phyloP scores from a whole-genome alignment of 2,113 vertebrate species.

The Megaleporinus macrocephalus region DNA sequence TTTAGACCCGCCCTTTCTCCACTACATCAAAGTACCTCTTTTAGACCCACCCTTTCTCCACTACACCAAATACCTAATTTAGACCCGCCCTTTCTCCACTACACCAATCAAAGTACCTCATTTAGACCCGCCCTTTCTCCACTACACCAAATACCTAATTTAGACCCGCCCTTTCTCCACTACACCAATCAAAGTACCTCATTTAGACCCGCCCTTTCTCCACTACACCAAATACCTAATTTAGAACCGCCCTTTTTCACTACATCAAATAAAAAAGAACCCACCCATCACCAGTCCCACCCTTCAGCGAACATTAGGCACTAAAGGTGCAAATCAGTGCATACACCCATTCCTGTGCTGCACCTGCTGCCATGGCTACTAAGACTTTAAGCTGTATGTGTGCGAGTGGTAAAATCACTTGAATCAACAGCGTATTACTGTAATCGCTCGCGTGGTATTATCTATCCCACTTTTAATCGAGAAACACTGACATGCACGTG shows the following conservation, averaged over 20 bases:
- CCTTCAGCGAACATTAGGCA: conserved; percentile 38
- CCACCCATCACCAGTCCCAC: no score
- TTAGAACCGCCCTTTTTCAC: background rate
- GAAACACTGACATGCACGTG: conserved; percentile 23
- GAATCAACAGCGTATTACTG: background rate
- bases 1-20: no score
- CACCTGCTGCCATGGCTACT: conserved; percentile 62
- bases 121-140: no score
- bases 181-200: background rate
- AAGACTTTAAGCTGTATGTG: conserved; percentile 1
- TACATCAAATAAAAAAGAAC: no score
- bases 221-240: background rate
- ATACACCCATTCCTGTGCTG: conserved; percentile 36
- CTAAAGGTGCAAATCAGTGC: conserved; percentile 57
- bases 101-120: background rate
- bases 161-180: no score
- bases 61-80: background rate
- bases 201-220: background rate
- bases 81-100: background rate
- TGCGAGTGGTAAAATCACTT: conserved; percentile 1
- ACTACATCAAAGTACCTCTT: background rate
- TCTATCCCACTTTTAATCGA: background rate
- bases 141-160: no score
- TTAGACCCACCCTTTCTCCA: background rate
- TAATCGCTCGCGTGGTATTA: background rate